Evolutionary conservation across 2,797 vertebrate genomes (phyloP).

Genomic region (Helicolenus hilgendorfi): DNA sequence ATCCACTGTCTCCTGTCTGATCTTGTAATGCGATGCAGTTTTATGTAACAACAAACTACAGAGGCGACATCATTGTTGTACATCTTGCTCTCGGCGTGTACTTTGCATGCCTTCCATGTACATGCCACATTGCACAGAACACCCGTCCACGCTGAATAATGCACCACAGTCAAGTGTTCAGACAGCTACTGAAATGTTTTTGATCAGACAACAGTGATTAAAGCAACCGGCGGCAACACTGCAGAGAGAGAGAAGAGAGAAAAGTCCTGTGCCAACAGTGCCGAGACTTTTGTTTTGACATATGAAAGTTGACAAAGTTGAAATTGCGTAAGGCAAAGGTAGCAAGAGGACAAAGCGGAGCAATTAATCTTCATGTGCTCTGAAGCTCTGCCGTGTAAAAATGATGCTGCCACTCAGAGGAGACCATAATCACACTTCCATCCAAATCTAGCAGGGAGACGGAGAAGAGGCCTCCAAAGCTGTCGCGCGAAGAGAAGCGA

Average conservation of each 20-base stretch:
- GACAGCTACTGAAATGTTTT: constrained; percentile 20
- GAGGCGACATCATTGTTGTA: constrained; percentile 7
- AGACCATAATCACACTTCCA: constrained; percentile 59
- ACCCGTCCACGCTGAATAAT: constrained; percentile 27
- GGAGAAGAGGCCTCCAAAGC: constrained; percentile 47
- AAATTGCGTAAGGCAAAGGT: constrained; percentile 30
- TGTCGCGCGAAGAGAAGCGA: constrained; percentile 32
- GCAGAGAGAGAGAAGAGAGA: neutral
- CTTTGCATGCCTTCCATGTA: constrained; percentile 4
- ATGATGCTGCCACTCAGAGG: constrained; percentile 52
- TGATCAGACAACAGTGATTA: constrained; percentile 27
- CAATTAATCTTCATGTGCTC: constrained; percentile 56
- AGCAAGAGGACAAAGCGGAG: constrained; percentile 25
- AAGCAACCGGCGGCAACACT: neutral
- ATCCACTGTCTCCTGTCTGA: constrained; percentile 23
- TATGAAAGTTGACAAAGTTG: constrained; percentile 14
- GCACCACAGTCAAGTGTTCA: neutral
- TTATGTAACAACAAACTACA: constrained; percentile 14
- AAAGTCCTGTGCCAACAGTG: neutral
- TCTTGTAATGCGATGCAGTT: neutral
- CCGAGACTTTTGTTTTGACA: constrained; percentile 9
- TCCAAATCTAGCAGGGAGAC: constrained; percentile 45
- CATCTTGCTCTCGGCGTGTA: neutral
- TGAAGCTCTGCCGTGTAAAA: constrained; percentile 21
- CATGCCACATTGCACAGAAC: constrained; percentile 2